A percentile compares a stretch with the other conserved stretches of the same genome.
Conservation (phyloP, 2,113 vertebrate species). For the Puffinus mauretanicus region DNA sequence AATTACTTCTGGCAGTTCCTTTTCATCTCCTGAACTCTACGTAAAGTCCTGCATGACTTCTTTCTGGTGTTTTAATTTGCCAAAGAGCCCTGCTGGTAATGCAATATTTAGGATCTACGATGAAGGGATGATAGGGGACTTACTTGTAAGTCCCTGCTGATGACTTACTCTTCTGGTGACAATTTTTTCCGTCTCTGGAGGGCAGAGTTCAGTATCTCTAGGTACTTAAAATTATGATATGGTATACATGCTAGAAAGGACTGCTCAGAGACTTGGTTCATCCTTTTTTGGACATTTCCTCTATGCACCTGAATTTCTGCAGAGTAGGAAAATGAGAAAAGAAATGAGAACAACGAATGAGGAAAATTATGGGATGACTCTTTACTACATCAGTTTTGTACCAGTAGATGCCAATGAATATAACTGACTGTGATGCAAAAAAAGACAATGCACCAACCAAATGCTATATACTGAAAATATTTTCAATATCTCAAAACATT, state of each 20-base stretch:
- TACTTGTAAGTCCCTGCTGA: background rate
- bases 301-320: background rate
- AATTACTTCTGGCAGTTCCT: background rate
- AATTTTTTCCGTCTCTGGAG: background rate
- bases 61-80: background rate
- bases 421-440: background rate
- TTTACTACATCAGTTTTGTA: background rate
- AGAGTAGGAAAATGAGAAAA: background rate
- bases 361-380: background rate
- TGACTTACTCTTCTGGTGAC: background rate
- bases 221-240: background rate
- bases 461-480: background rate
- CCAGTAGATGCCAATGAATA: background rate
- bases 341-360: background rate
- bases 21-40: background rate
- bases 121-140: background rate
- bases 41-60: background rate
- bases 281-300: background rate
- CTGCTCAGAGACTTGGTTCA: background rate
- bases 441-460: background rate
- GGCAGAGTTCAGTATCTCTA: background rate
- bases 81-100: background rate
- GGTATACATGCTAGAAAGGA: background rate
- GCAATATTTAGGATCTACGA: background rate
- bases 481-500: background rate